A percentile compares a stretch with the other conserved stretches of the same genome.
Evolutionary conservation across 2,113 vertebrate genomes (phyloP).

Genomic region (Acrocephalus arundinaceus): DNA sequence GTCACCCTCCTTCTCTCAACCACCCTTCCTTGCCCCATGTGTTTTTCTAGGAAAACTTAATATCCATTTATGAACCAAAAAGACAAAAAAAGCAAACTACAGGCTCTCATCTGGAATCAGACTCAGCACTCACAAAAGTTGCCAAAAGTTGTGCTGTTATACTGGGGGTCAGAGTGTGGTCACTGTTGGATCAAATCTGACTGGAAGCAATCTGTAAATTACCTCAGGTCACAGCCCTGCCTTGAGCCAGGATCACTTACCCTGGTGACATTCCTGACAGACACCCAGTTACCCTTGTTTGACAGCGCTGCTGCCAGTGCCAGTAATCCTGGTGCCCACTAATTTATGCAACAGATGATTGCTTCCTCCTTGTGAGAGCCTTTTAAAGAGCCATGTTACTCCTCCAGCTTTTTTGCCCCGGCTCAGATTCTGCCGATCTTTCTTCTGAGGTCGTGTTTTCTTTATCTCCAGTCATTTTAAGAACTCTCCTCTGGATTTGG

Average conservation of each 20-base stretch:
- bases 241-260: background rate
- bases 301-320: background rate
- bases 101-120: background rate
- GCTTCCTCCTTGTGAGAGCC: background rate
- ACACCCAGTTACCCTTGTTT: background rate
- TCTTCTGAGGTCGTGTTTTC: background rate
- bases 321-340: background rate
- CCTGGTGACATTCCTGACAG: background rate
- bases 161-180: background rate
- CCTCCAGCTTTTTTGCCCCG: background rate
- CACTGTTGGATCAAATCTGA: background rate
- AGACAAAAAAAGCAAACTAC: background rate
- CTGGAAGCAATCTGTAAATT: background rate
- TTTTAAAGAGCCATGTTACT: background rate
- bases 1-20: background rate
- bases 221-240: background rate
- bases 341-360: background rate
- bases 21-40: background rate
- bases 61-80: background rate
- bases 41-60: background rate
- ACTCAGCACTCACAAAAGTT: background rate
- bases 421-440: background rate
- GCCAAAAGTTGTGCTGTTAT: background rate
- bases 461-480: slow-evolving; percentile 15
- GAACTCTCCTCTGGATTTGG: background rate